These are phyloP conservation scores for Acanthosepion esculentum DNA, from an alignment of 2,888 invertebrate species.

Conservation along the genomic window DNA sequence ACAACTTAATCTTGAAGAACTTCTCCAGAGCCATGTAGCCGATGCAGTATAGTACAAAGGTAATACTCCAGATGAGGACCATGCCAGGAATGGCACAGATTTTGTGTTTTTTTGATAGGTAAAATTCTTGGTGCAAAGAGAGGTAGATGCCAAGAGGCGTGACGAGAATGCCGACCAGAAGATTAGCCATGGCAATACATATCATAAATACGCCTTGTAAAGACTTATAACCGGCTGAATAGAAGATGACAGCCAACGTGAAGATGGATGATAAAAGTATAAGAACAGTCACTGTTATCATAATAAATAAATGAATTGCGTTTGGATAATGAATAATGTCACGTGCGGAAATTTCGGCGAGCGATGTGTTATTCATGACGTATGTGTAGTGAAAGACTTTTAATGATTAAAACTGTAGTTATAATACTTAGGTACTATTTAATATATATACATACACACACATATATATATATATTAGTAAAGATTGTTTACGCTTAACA, in stretches of 20 bases:
- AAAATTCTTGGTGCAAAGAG: not conserved
- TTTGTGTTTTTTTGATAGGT: not conserved
- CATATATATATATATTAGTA: not conserved
- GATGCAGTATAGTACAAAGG: constrained; percentile 42
- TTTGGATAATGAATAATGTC: not conserved
- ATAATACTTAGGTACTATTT: not conserved
- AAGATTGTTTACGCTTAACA: no score
- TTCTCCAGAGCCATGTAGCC: constrained; percentile 42
- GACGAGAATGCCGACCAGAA: not conserved
- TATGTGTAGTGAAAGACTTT: no score
- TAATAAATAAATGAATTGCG: not conserved
- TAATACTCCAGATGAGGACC: not conserved
- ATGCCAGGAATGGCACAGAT: not conserved
- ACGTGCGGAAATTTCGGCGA: not conserved
- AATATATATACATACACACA: not conserved
- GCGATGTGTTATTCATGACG: not conserved
- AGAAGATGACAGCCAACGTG: constrained; percentile 41
- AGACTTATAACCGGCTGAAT: constrained; percentile 5
- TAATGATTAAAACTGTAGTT: not conserved
- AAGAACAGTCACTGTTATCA: constrained; percentile 14
- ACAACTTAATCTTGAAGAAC: constrained; percentile 35
- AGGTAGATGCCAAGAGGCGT: constrained; percentile 12
- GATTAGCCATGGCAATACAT: constrained; percentile 37
- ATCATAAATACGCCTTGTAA: constrained; percentile 40
- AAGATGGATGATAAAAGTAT: constrained; percentile 25